A percentile compares a stretch with the other conserved stretches of the same genome.
Conservation (phyloP, 2,888 invertebrate species). For the Drosophila kambysellisi region DNA sequence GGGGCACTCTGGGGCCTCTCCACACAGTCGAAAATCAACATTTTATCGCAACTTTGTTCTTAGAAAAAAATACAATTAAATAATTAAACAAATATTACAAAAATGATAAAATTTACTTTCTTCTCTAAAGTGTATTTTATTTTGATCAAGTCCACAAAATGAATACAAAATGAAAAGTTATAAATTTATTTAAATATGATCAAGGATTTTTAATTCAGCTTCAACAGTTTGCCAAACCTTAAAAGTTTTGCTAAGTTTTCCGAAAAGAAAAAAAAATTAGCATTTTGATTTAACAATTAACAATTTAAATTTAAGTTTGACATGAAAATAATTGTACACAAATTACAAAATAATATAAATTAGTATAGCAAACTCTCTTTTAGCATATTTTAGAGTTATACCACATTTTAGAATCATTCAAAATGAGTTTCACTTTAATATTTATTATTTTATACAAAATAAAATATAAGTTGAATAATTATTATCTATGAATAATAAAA, state of each 20-base stretch:
- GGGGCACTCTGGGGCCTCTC: conserved; percentile 9
- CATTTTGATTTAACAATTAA: background rate
- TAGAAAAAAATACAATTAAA: background rate
- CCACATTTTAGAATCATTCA: background rate
- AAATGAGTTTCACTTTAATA: background rate
- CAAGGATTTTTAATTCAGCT: background rate
- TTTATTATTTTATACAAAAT: background rate
- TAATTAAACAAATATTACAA: background rate
- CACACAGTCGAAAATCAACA: background rate
- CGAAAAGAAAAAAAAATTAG: background rate
- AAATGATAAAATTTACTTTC: background rate
- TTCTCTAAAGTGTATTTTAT: background rate
- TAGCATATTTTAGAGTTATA: background rate
- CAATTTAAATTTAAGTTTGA: background rate
- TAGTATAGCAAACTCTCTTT: background rate
- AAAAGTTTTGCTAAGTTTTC: background rate
- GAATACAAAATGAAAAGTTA: no score
- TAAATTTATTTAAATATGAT: background rate
- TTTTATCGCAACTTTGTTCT: background rate
- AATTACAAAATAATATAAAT: background rate
- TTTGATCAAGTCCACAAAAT: no score
- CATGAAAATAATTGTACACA: background rate
- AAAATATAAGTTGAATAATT: background rate
- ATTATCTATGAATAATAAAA: background rate
- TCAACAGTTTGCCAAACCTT: background rate